Percentiles rank a stretch among this genome's conserved stretches.
Conservation (phyloP, 2,888 invertebrate genomes). For the Pherbina coryleti region DNA sequence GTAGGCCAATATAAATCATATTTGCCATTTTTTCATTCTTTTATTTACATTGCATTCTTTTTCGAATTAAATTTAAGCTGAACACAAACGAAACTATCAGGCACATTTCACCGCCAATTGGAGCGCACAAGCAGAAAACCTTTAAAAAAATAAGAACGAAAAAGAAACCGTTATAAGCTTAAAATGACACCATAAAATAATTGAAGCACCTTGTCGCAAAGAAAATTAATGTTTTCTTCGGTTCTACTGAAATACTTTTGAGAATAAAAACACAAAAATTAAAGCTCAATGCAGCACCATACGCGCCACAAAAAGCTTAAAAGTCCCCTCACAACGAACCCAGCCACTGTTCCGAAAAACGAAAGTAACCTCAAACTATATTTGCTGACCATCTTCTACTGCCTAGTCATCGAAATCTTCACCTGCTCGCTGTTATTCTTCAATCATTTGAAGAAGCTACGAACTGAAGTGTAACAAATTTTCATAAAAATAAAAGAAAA, state of each 20-base stretch:
- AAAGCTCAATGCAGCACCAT: constrained; percentile 55
- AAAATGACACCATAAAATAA: constrained; percentile 9
- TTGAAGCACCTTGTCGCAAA: not conserved
- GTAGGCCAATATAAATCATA: too few relatives aligned
- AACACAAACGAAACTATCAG: too few relatives aligned
- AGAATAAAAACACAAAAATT: not conserved
- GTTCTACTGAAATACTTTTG: not conserved
- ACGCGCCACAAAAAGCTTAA: constrained; percentile 55
- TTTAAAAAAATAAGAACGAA: not conserved
- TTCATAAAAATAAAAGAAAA: constrained; percentile 19
- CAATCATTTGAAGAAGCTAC: constrained; percentile 56
- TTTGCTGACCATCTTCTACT: constrained; percentile 56
- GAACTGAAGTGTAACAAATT: constrained; percentile 52
- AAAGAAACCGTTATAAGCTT: not conserved
- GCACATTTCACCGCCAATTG: constrained; percentile 1
- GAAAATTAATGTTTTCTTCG: not conserved
- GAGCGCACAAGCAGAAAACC: constrained; percentile 8
- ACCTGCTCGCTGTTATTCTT: constrained; percentile 59
- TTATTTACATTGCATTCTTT: too few relatives aligned
- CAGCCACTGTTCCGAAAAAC: constrained; percentile 37
- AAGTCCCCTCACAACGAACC: constrained; percentile 42
- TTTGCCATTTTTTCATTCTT: too few relatives aligned
- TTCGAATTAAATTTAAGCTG: too few relatives aligned
- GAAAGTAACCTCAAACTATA: constrained; percentile 48
- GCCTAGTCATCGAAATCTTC: constrained; percentile 59